A percentile compares a stretch with the other conserved stretches of the same genome.
Conservation (phyloP, 2,113 vertebrate genomes). For the Glaucidium brasilianum region DNA sequence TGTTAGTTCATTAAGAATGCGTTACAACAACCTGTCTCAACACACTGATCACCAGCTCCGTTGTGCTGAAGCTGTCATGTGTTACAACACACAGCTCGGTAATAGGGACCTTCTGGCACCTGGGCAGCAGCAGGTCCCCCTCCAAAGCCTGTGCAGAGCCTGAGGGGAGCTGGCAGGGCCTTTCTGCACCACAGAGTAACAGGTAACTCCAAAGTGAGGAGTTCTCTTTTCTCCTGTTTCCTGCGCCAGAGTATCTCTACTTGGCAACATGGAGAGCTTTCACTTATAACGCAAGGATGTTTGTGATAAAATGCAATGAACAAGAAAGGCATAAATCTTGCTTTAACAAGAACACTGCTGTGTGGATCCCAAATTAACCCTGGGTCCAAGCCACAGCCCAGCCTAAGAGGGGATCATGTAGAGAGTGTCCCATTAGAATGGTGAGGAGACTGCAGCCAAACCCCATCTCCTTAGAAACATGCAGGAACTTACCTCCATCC, state of each 20-base stretch:
- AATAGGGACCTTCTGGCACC: neutral
- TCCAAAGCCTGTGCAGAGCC: no score
- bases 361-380: neutral
- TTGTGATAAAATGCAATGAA: neutral
- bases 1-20: neutral
- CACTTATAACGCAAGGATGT: neutral
- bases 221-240: neutral
- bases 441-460: neutral
- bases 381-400: neutral
- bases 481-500: neutral
- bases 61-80: neutral
- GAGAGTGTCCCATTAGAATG: neutral
- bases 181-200: neutral
- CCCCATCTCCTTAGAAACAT: neutral
- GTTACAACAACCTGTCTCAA: neutral
- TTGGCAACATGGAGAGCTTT: neutral
- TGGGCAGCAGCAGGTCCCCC: neutral
- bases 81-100: neutral
- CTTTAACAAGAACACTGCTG: neutral
- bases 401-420: neutral
- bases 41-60: neutral
- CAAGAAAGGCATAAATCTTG: neutral
- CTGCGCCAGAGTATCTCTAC: accelerated
- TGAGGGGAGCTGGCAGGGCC: neutral
- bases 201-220: neutral